Base-by-base conservation (phyloP, 2,113 vertebrate species). In the Carassius carassius region DNA sequence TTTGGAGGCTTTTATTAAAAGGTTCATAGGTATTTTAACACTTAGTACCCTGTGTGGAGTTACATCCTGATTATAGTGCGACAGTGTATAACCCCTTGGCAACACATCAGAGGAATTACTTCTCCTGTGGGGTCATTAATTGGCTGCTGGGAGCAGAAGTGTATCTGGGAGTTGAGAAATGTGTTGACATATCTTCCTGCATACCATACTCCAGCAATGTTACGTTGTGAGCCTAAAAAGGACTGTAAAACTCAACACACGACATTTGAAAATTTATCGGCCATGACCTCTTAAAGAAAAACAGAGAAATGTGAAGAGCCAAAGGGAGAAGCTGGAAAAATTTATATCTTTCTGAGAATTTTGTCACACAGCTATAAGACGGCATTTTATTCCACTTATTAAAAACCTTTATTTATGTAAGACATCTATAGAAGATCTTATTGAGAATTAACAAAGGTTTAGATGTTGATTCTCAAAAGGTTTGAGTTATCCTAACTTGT, bases 81-180 rank as follows among this genome's bases (percentile, higher is more conserved):
- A 54, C 32, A 35, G 23, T 69, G 25, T 32, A 25, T 4, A 84
- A 54, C 70, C 51, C 35, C 16, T 82, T 82, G 72, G 69, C 65
- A 54, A 54, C 16, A 72, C 12, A 67, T 74, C 3, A 80, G 16
- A 19, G 14, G 70, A 79, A 75, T 67, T 37, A 37, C 19, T 21
- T n/a, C 67, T 75, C 62, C 37, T 47, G 17, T 16, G 37, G 81
- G 51, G 32, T 51, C 49, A 11, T 47, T 58, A 58, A 54, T 54
- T 74, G 21, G 54, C 56, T 29, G 11, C 75, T 74, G 84, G 54
- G 65, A 79, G 29, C 44, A 56, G 29, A 23, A 69, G 19, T 37
- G 49, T 25, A n/a, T 44, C 58, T 65, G 21, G 23, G n/a, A 80
- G 65, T 78, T 70, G 7, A 81, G 56, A 82, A 67, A 79, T 44